These are phyloP conservation scores for Junonia oenone DNA, from an alignment of 2,888 invertebrate species.

Conservation along the genomic window DNA sequence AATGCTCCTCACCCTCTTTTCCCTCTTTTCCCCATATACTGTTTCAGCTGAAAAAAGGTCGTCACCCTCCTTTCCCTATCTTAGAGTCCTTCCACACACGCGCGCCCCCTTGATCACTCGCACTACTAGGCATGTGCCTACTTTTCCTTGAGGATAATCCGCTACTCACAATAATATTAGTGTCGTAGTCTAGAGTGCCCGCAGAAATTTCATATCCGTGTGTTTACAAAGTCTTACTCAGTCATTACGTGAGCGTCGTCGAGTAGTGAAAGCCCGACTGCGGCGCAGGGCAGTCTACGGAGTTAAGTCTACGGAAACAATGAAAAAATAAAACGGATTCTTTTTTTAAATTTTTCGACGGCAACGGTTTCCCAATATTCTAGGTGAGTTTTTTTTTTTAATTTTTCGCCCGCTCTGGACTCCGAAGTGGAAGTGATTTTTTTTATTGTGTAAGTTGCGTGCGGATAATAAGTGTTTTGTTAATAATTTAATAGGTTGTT, in stretches of 20 bases:
- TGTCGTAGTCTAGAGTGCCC: background rate
- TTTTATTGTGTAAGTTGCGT: background rate
- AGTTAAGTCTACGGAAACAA: slow-evolving; percentile 30
- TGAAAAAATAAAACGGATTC: slow-evolving; percentile 38
- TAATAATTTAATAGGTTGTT: background rate
- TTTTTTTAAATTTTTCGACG: slow-evolving; percentile 23
- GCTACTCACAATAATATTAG: background rate
- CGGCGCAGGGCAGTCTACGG: slow-evolving; percentile 37
- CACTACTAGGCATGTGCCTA: too few species aligned
- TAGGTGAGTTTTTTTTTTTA: slow-evolving; percentile 35
- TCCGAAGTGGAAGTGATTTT: background rate
- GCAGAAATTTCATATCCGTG: slow-evolving; percentile 30
- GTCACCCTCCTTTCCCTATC: too few species aligned
- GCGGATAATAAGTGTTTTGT: background rate
- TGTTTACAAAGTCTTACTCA: slow-evolving; percentile 41
- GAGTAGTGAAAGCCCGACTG: slow-evolving; percentile 56
- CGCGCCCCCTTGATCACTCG: too few species aligned
- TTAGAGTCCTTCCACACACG: too few species aligned
- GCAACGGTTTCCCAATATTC: slow-evolving; percentile 37
- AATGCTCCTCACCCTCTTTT: too few species aligned
- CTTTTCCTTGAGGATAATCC: too few species aligned
- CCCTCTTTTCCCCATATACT: too few species aligned
- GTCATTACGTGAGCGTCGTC: slow-evolving; percentile 41
- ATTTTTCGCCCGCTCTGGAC: background rate
- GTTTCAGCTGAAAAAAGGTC: too few species aligned